Evolutionary conservation across 2,888 invertebrate genomes (phyloP).

Genomic region (Melolontha melolontha): DNA sequence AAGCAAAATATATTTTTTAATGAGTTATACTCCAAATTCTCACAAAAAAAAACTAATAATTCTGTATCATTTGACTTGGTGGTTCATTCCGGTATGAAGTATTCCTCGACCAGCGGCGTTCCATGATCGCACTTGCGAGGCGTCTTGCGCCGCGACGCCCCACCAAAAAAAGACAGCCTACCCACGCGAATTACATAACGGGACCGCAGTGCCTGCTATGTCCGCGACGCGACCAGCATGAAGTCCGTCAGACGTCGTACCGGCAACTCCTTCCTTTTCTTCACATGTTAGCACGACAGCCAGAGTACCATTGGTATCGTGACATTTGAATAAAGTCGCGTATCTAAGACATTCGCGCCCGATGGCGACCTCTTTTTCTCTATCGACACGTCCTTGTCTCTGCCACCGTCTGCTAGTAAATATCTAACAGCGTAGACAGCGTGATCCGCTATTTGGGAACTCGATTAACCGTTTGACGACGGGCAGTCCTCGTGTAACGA

Average conservation of each 20-base stretch:
- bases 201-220: slow-evolving; percentile 52
- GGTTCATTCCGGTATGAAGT: not conserved
- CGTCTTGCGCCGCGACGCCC: slow-evolving; percentile 53
- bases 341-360: not conserved
- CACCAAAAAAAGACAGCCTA: slow-evolving; percentile 44
- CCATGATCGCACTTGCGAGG: slow-evolving; percentile 37
- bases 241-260: slow-evolving; percentile 20
- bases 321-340: slow-evolving; percentile 34
- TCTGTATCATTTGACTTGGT: too few species aligned
- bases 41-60: too few species aligned
- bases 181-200: slow-evolving; percentile 54
- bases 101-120: slow-evolving; percentile 20
- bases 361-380: too few species aligned
- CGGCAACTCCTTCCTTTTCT: slow-evolving; percentile 31
- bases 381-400: too few species aligned
- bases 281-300: slow-evolving; percentile 14
- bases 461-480: too few species aligned
- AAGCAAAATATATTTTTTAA: too few species aligned
- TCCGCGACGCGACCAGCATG: slow-evolving; percentile 46
- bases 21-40: too few species aligned
- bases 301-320: slow-evolving; percentile 16
- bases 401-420: too few species aligned
- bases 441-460: too few species aligned
- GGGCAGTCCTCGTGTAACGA: too few species aligned
- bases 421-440: too few species aligned